Percentiles rank a stretch among this genome's conserved stretches.
These are phyloP conservation scores for Pinctada fucata DNA, from an alignment of 2,888 invertebrate genomes.

Conservation along the genomic window DNA sequence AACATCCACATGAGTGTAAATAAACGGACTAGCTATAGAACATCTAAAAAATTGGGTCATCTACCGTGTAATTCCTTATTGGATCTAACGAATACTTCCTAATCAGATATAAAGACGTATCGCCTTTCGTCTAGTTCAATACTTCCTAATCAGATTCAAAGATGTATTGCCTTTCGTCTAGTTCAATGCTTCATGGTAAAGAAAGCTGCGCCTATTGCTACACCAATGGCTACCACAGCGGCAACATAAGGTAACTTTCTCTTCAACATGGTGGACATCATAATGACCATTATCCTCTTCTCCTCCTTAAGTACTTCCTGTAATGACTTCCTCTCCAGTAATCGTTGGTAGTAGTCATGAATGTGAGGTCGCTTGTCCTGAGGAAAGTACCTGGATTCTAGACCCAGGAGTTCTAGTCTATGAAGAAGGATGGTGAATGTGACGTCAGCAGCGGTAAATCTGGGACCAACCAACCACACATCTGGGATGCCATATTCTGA, in stretches of 20 bases:
- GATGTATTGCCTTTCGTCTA: too few relatives aligned
- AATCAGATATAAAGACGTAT: too few relatives aligned
- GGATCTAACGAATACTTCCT: too few relatives aligned
- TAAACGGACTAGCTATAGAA: too few relatives aligned
- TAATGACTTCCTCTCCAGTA: constrained; percentile 39
- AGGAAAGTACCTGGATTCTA: constrained; percentile 53
- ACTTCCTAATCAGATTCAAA: too few relatives aligned
- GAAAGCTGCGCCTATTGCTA: not conserved
- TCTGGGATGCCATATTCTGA: constrained; percentile 21
- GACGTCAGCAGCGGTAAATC: constrained; percentile 65
- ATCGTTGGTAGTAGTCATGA: constrained; percentile 44
- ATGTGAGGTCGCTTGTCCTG: constrained; percentile 55
- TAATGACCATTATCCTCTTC: not conserved
- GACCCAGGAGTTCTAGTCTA: constrained; percentile 53
- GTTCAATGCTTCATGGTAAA: not conserved
- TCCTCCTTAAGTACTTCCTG: constrained; percentile 20
- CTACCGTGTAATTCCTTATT: too few relatives aligned
- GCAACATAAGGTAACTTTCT: constrained; percentile 15
- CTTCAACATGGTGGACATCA: constrained; percentile 18
- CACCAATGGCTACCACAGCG: constrained; percentile 21
- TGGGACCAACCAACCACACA: constrained; percentile 58
- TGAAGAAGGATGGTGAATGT: constrained; percentile 50
- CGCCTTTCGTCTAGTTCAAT: too few relatives aligned
- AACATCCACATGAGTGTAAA: too few relatives aligned
- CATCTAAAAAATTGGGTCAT: too few relatives aligned